phyloP scores from a whole-genome alignment of 92 coral and sea anemone genomes.

The Galaxea fascicularis region DNA sequence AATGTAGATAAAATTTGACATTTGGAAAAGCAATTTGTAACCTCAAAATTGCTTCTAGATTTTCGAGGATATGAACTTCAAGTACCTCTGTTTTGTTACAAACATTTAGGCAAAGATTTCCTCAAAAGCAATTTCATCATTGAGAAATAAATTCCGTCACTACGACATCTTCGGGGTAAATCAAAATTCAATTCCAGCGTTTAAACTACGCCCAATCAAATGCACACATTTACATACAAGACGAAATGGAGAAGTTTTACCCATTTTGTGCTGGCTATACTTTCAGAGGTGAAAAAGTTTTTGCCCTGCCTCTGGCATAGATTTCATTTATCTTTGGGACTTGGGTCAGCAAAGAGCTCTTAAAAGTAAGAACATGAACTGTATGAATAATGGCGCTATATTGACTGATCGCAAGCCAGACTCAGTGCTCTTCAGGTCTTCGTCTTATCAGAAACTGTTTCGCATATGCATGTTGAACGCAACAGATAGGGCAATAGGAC shows the following conservation, averaged over 20 bases:
- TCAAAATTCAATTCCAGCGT: too few species aligned
- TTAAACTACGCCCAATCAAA: too few species aligned
- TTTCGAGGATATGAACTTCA: not conserved
- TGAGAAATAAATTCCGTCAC: not conserved
- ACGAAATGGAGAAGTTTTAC: too few species aligned
- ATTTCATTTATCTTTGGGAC: not conserved
- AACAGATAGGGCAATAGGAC: not conserved
- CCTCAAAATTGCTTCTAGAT: not conserved
- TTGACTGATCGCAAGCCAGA: too few species aligned
- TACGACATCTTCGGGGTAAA: too few species aligned
- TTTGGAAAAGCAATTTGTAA: slow-evolving; percentile 1
- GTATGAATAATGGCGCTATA: not conserved
- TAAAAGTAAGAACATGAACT: not conserved
- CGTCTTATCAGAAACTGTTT: too few species aligned
- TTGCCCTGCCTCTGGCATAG: not conserved
- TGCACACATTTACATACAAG: too few species aligned
- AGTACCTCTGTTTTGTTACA: not conserved
- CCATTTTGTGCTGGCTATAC: too few species aligned
- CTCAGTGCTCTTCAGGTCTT: too few species aligned
- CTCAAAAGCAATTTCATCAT: not conserved
- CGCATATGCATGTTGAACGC: too few species aligned
- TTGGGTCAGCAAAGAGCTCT: not conserved
- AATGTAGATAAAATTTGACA: slow-evolving; percentile 11
- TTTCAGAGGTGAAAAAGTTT: too few species aligned
- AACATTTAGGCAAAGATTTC: not conserved